Base-by-base conservation (phyloP, 2,113 vertebrate species). In the Onychostoma macrolepis region DNA sequence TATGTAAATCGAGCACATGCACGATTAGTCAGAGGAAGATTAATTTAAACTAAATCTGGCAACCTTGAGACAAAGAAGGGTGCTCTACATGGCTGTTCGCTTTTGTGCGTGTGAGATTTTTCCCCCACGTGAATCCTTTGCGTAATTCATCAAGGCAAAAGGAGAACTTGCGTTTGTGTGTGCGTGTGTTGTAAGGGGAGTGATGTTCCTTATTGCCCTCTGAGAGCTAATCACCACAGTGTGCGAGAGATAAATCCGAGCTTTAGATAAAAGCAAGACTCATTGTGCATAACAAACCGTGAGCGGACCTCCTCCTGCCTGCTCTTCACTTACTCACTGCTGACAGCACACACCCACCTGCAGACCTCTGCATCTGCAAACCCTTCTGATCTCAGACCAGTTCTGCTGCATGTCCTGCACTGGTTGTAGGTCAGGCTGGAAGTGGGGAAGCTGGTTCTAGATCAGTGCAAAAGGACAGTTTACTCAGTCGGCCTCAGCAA, bases 231-330 rank as follows among this genome's bases (percentile, higher is more conserved):
- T 90, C 91, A 91, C 88, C 79, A 88, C 61, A 87, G 81, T 90
- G 87, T 91, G 84, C 71, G 48, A 89, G 78, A 87, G 90, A 93
- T 94, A 91, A 94, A 92, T 89, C 89, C 84, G 83, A 87, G 90
- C 88, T 90, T 92, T 91, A 92, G 91, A 92, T 92, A 92, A 92
- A 91, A 91, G 91, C 91, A 88, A 91, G 91, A 91, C 91, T 89
- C 88, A 91, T 83, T 92, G 91, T 91, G 90, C 89, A 89, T 90
- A 90, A 87, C 88, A 90, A 77, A 90, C 89, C 77, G 89, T 89
- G 88, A 89, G 92, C 24, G 83, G 90, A 92, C 89, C 88, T 71
- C 80, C 91, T 91, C 84, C 89, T 88, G 75, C 72, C 84, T 88
- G 83, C 69, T 86, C 86, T 89, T 91, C 91, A 80, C 90, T 90